Evolutionary conservation across 53 echinoderm and acorn worm genomes (phyloP), one percentile per base, ranked within the genome.

Genomic region (Stichopus horrens): DNA sequence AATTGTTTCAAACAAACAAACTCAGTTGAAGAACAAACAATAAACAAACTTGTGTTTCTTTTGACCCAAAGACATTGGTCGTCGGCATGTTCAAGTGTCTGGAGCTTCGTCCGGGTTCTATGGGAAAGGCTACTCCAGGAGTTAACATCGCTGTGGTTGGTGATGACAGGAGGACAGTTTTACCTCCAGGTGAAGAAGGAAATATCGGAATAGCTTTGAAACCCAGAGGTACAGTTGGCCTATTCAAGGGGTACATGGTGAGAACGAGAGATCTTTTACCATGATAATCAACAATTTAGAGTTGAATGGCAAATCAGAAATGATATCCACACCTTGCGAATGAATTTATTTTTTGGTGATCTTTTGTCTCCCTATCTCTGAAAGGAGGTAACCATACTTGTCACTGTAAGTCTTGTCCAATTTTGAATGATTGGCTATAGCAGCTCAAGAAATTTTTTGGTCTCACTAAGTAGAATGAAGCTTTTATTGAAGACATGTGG

Each of bases 201-300:
- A 83, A 90, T 89, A 93, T 99, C 9, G 99, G 89, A n/a, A 76
- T 96, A 9, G 73, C 89, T 18, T 92, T 99, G 7, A 99, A 94
- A 66, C 99, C 96, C 13, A 58, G 90, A 8, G 89, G 93, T 71
- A 93, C 99, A 13, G 90, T 96, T 7, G 96, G 96, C 19, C 78
- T 99, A 76, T 99, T 99, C 86, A 93, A 93, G 54, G 89, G 82
- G 20, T 99, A 99, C 86, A 87, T 92, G 94, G 99, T 99, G 76
- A 94, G 94, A 71, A 67, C 3, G 68, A 67, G 68, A n/a, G 68
- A 67, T 11, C 68, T 14, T 67, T 67, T 67, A 67, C 68, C 68
- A 67, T 67, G 68, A 67, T 67, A n/a, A n/a, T 11, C 11, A 67
- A 67, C 68, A 1, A n/a, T 67, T 67, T 11, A 67, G n/a, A 1